phyloP scores from a whole-genome alignment of 2,797 vertebrate species.

The Clarias platycephalus region DNA sequence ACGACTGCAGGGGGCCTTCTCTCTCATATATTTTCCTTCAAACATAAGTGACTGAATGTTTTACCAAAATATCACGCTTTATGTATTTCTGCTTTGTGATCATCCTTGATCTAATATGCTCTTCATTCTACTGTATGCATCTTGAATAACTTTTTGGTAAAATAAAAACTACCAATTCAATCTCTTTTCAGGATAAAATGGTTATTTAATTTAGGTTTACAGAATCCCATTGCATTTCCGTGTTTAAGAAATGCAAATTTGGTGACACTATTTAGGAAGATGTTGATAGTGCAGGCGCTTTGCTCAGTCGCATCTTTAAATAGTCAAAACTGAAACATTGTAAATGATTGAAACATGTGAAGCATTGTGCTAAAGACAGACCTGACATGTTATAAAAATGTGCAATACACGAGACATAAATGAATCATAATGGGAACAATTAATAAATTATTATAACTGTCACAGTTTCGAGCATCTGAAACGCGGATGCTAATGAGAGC shows the following conservation, averaged over 20 bases:
- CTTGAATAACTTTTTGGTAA: neutral
- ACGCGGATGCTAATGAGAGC: neutral
- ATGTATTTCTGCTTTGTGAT: neutral
- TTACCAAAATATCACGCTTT: neutral
- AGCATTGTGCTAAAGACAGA: neutral
- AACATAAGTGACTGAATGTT: neutral
- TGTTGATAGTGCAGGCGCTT: neutral
- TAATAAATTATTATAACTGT: neutral
- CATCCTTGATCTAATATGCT: neutral
- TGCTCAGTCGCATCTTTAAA: neutral
- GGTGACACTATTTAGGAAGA: neutral
- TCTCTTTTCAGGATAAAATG: neutral
- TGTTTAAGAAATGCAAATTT: neutral
- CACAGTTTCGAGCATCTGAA: slow-evolving; percentile 10
- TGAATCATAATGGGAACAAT: neutral
- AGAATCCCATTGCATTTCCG: neutral
- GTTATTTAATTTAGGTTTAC: neutral
- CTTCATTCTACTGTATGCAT: neutral
- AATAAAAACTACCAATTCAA: neutral
- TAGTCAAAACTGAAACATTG: neutral
- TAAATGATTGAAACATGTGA: no score
- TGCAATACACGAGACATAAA: neutral
- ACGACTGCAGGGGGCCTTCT: neutral
- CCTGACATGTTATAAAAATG: neutral
- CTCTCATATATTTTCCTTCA: neutral